Percentiles rank a stretch among this genome's conserved stretches.
Evolutionary conservation across 35 echinoderm and acorn worm species (phyloP).

Genomic region (Ophioderma brevispina): DNA sequence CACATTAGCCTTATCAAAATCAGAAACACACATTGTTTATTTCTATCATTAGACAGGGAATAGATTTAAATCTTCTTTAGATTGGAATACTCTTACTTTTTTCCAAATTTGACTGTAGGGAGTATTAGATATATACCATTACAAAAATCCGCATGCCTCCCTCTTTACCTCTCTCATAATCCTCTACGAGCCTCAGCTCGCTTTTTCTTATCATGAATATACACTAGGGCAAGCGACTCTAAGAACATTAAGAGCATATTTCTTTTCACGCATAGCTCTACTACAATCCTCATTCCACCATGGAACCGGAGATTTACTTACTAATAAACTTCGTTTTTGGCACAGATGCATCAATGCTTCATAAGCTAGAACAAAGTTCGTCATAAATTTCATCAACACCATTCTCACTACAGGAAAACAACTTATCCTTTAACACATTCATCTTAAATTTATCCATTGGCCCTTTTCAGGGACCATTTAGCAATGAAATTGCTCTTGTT

Average conservation of each 20-base stretch:
- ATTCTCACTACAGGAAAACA: not conserved
- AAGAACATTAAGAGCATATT: not conserved
- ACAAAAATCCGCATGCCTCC: not conserved
- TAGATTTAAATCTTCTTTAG: too few species aligned
- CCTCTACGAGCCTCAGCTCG: not conserved
- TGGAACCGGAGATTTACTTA: not conserved
- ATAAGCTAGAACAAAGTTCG: not conserved
- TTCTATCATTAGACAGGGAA: too few species aligned
- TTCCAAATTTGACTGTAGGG: not conserved
- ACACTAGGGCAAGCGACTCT: not conserved
- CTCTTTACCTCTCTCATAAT: not conserved
- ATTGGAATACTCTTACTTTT: too few species aligned
- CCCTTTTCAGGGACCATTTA: not conserved
- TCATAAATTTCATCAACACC: not conserved
- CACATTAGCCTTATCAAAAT: too few species aligned
- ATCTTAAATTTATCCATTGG: not conserved
- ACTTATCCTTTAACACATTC: not conserved
- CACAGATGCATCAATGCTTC: not conserved
- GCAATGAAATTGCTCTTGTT: not conserved
- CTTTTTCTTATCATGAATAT: not conserved
- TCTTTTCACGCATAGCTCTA: not conserved
- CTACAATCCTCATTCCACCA: not conserved
- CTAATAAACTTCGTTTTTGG: too few species aligned
- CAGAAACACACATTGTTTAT: too few species aligned
- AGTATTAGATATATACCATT: not conserved